Conservation (phyloP, 2,113 vertebrate species). For the Aegotheles bennettii region DNA sequence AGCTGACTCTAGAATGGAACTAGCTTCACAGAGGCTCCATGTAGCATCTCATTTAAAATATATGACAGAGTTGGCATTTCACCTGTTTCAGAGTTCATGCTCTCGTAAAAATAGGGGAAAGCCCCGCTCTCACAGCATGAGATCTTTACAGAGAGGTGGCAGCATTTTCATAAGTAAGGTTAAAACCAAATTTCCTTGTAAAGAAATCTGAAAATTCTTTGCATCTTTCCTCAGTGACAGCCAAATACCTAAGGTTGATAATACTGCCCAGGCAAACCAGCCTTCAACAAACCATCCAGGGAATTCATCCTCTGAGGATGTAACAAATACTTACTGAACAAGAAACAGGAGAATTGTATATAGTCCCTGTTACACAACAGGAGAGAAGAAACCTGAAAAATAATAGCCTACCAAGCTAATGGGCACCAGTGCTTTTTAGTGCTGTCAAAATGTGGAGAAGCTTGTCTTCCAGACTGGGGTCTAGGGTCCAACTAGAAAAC, state of each 20-base stretch:
- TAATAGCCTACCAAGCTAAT: neutral
- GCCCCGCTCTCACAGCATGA: neutral
- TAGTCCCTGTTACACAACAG: neutral
- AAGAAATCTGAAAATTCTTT: neutral
- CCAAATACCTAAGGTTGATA: neutral
- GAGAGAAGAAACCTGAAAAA: neutral
- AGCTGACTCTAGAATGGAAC: neutral
- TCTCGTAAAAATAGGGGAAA: neutral
- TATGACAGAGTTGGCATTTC: neutral
- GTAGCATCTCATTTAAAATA: neutral
- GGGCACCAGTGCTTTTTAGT: neutral
- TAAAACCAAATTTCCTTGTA: neutral
- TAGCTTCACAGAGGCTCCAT: neutral
- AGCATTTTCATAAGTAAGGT: neutral
- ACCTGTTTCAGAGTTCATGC: neutral
- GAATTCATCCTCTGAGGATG: neutral
- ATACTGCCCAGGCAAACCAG: neutral
- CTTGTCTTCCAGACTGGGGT: neutral
- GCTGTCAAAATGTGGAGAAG: neutral
- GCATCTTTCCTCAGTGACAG: neutral
- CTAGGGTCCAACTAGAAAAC: neutral
- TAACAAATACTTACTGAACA: neutral
- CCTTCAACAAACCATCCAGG: neutral
- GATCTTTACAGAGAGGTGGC: neutral
- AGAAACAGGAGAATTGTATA: neutral